These are phyloP conservation scores for Dendronephthya gigantea DNA, from an alignment of 64 coral and sea anemone species.

Conservation along the genomic window DNA sequence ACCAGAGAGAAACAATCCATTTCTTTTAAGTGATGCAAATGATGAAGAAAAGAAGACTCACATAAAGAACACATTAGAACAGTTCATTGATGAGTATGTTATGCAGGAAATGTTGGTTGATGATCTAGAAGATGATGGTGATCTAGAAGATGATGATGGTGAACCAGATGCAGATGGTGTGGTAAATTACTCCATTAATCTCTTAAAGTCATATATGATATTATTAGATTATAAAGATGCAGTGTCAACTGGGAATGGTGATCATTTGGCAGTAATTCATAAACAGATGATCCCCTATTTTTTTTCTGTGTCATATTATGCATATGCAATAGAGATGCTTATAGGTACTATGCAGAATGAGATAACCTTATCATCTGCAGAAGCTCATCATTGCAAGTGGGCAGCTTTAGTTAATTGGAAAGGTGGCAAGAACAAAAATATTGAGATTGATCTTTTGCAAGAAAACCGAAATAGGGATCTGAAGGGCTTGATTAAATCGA, in stretches of 20 bases:
- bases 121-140: no score
- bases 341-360: slow-evolving; percentile 7
- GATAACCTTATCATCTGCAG: background rate
- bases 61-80: background rate
- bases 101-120: no score
- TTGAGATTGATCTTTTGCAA: slow-evolving; percentile 33
- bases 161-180: background rate
- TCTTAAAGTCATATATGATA: no score
- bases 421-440: slow-evolving; percentile 22
- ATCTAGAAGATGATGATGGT: no score
- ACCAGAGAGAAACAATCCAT: background rate
- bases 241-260: background rate
- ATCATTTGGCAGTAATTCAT: no score
- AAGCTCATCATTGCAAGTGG: slow-evolving; percentile 5
- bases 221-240: slow-evolving; percentile 13
- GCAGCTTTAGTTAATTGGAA: slow-evolving; percentile 5
- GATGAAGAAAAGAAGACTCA: background rate
- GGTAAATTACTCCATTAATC: background rate
- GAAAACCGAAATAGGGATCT: background rate
- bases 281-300: no score
- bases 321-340: slow-evolving; percentile 25
- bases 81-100: background rate
- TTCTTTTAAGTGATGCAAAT: background rate
- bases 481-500: slow-evolving; percentile 3
- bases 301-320: background rate